A percentile compares a stretch with the other conserved stretches of the same genome.
Conservation (phyloP, 2,888 invertebrate genomes). For the Operophtera brumata region DNA sequence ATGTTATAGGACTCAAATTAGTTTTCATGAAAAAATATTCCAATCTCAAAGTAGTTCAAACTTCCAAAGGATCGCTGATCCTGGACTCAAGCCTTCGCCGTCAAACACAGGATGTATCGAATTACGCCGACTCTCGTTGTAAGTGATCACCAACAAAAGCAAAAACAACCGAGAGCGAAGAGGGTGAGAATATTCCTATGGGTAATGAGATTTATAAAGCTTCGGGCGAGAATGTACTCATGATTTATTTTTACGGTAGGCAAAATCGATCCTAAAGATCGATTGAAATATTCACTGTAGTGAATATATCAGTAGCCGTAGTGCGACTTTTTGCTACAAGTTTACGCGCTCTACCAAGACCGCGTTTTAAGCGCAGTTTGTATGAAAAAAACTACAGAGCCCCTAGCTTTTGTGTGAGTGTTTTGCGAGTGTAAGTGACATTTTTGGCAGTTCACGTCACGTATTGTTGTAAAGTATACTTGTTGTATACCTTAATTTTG, state of each 20-base stretch:
- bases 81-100: conserved; percentile 41
- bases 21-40: too few species aligned
- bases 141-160: conserved; percentile 69
- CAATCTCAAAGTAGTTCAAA: neutral
- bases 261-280: conserved; percentile 7
- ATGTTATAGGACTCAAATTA: too few species aligned
- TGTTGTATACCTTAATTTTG: too few species aligned
- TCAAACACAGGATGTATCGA: conserved; percentile 76
- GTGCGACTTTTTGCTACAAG: too few species aligned
- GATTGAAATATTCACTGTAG: neutral
- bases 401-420: too few species aligned
- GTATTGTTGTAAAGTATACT: too few species aligned
- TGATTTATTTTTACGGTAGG: conserved; percentile 28
- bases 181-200: conserved; percentile 75
- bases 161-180: conserved; percentile 52
- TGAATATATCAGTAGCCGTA: too few species aligned
- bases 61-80: conserved; percentile 6
- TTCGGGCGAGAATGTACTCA: conserved; percentile 61
- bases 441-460: too few species aligned
- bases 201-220: conserved; percentile 73
- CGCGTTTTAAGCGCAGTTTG: too few species aligned
- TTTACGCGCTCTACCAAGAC: too few species aligned
- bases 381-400: too few species aligned
- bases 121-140: conserved; percentile 71
- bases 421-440: too few species aligned